Percentiles rank a stretch among this genome's conserved stretches.
Conservation (phyloP, 2,113 vertebrate genomes). For the Deroptyus accipitrinus region DNA sequence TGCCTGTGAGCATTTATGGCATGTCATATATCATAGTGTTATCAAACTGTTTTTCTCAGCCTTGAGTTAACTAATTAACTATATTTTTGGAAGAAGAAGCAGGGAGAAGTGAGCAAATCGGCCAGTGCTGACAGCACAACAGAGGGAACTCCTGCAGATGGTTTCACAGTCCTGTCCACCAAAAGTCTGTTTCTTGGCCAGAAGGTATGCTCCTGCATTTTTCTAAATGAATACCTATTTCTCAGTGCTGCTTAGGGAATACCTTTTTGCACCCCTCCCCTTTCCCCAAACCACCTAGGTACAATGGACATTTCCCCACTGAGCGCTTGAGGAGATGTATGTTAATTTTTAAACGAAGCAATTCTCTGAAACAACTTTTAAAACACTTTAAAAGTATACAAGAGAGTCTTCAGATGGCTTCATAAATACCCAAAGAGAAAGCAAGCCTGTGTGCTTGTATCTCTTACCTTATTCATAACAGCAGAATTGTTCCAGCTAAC, state of each 20-base stretch:
- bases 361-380: neutral
- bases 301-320: slow-evolving; percentile 2
- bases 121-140: slow-evolving; percentile 95
- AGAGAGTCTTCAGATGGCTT: neutral
- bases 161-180: slow-evolving; percentile 95
- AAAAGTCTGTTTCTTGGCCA: slow-evolving; percentile 99
- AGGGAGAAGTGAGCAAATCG: slow-evolving; percentile 91
- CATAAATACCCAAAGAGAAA: neutral
- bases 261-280: neutral
- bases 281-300: neutral
- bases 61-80: slow-evolving; percentile 46
- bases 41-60: neutral
- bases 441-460: slow-evolving; percentile 30
- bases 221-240: neutral
- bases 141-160: slow-evolving; percentile 87
- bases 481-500: slow-evolving; percentile 29
- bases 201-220: slow-evolving; percentile 83
- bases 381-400: neutral
- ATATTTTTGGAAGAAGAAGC: slow-evolving; percentile 83
- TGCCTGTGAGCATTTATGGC: neutral
- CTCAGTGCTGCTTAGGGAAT: slow-evolving; percentile 9
- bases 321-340: neutral
- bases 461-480: neutral
- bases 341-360: neutral
- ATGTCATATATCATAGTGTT: neutral